Base-by-base conservation (phyloP, 2,888 invertebrate genomes). In the Nasonia oneida region DNA sequence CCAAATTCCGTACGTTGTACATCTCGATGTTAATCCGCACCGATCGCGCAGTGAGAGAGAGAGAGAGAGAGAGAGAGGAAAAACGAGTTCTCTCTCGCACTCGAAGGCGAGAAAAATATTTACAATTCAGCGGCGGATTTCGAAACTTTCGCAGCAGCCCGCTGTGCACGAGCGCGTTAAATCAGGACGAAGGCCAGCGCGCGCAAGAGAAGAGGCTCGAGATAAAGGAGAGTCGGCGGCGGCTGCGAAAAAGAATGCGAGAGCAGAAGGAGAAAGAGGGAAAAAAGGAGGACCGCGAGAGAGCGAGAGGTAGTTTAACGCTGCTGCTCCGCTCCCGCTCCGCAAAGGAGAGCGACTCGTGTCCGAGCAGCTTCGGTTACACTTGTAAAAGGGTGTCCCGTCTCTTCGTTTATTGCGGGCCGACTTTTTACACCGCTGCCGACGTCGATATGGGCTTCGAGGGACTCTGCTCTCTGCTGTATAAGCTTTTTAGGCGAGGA, bases 341-440 rank as follows among this genome's bases (percentile, higher is more conserved):
- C 64, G 29, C 15, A 33, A 71, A n/a, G 23, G 74, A n/a, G 74
- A 47, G 23, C 74, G 74, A 15, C 14, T 47, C 53, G 76, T 37
- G 76, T 37, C 57, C 64, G 64, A 50, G 64, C 78, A 64, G 64
- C 67, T 67, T 78, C 42, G 67, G 64, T 78, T 78, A 78, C 78
- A 78, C 78, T 78, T 78, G 78, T 78, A 78, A 78, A 78, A 67
- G 78, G 64, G 37, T 78, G 64, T 67, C 78, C 67, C 47, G 8
- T 29, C 37, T 70, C 12, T 70, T 6, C 57, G 18, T 78, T 73
- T 73, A 42, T 73, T 73, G n/a, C 42, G 73, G n/a, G 2, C 39
- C n/a, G 73, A 73, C 73, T 73, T 73, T 39, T 73, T 42, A n/a
- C 42, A 15, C n/a, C n/a, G 10, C 15, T 15, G 37, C 70, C 12